phyloP scores from a whole-genome alignment of 2,113 vertebrate species.

The Passer montanus region DNA sequence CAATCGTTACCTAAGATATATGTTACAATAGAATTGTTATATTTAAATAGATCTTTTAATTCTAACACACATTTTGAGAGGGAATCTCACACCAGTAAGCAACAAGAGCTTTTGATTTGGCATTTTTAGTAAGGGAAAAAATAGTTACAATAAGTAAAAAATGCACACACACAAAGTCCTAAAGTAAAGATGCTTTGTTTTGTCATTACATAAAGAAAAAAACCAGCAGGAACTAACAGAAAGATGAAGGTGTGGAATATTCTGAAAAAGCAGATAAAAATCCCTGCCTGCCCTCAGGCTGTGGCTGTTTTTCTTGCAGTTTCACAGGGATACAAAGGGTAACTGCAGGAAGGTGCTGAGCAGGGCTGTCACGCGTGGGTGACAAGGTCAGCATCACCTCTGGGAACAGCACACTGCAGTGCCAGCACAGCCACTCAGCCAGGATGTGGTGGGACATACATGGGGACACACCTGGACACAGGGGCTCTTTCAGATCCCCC shows the following conservation, averaged over 20 bases:
- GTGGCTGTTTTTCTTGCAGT: neutral
- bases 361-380: neutral
- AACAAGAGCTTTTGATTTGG: neutral
- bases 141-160: neutral
- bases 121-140: neutral
- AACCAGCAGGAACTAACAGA: fast-evolving
- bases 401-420: neutral
- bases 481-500: neutral
- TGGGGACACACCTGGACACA: neutral
- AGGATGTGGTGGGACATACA: fast-evolving
- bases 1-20: neutral
- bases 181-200: neutral
- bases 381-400: neutral
- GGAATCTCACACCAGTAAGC: neutral
- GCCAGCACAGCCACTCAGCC: neutral
- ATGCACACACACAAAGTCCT: neutral
- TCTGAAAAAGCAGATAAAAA: neutral
- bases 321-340: fast-evolving
- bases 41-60: neutral
- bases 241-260: neutral
- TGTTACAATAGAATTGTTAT: neutral
- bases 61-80: neutral
- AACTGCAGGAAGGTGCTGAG: neutral
- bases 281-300: fast-evolving
- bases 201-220: neutral